Conservation (phyloP, 2,113 vertebrate species). For the Cichladusa arquata region DNA sequence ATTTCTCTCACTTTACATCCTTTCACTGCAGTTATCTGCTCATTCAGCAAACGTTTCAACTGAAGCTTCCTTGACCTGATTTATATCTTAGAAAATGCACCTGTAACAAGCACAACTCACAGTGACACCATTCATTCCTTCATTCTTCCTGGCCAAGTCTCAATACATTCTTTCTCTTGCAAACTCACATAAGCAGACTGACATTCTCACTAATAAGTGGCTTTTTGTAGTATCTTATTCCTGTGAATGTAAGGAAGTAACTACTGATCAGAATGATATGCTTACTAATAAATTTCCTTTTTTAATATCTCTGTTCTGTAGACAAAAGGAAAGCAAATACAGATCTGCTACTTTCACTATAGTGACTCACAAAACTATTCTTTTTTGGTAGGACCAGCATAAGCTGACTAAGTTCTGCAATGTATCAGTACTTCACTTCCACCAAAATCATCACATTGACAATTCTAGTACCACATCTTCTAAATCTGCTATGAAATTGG, state of each 20-base stretch:
- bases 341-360: not conserved
- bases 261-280: not conserved
- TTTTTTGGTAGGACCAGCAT: not conserved
- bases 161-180: not conserved
- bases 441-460: not conserved
- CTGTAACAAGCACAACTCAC: not conserved
- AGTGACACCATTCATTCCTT: not conserved
- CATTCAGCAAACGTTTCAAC: not conserved
- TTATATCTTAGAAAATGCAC: not conserved
- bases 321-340: not conserved
- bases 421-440: not conserved
- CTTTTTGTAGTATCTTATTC: not conserved
- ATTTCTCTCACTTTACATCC: constrained; percentile 24
- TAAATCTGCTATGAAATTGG: not conserved
- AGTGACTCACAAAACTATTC: not conserved
- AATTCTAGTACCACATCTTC: not conserved
- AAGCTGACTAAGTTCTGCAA: not conserved
- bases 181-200: not conserved
- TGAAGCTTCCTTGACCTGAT: not conserved
- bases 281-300: not conserved
- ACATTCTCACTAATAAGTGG: not conserved
- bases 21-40: not conserved
- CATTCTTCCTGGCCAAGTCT: not conserved
- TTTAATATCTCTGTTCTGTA: not conserved
- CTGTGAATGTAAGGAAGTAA: not conserved